Evolutionary conservation across 2,888 invertebrate species (phyloP), one percentile per base, ranked within the genome.

Genomic region (Brachyptera risi): DNA sequence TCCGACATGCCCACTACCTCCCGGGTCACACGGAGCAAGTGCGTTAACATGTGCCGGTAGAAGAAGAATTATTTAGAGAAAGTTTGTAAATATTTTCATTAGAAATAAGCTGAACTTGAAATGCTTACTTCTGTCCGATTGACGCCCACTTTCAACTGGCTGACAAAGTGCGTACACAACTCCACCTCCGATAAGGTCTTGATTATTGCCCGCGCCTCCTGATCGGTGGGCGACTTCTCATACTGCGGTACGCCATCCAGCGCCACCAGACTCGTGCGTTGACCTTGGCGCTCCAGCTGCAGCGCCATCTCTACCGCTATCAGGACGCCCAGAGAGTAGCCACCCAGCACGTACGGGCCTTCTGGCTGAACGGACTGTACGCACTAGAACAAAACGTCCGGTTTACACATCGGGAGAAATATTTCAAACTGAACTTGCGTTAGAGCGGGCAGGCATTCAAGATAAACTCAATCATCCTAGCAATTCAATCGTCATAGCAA

Each of bases 271-370:
- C 82, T 79, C 27, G 81, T 79, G 65, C 72, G 75, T 70, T 83
- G 80, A 19, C 68, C 70, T 44, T 76, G 78, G 67, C 79, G 77
- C 73, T 94, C 90, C 59, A 97, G 78, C 73, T 90, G 88, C 35
- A 89, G 77, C 26, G 92, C 92, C 87, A 98, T 96, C 79, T 97
- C 96, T 74, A 95, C 92, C 19, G 94, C 96, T 27, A 98, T 88
- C 68, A 90, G 86, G 47, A 94, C 92, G 65, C 98, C 98, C 75
- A 92, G 97, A 0, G 97, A 98, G 78, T 99, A 98, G 1, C 97
- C 98, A 44, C 91, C 85, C 66, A 98, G 78, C 56, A 86, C 84
- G 79, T 93, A 96, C 2, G 96, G 95, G 65, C 94, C 92, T 61
- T 79, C 75, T 7, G 86, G 83, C 77, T 93, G 93, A 51, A 89